Percentiles rank a stretch among this genome's conserved stretches.
These are phyloP conservation scores for Sebastes vulpes DNA, from an alignment of 2,797 vertebrate genomes.

Conservation along the genomic window DNA sequence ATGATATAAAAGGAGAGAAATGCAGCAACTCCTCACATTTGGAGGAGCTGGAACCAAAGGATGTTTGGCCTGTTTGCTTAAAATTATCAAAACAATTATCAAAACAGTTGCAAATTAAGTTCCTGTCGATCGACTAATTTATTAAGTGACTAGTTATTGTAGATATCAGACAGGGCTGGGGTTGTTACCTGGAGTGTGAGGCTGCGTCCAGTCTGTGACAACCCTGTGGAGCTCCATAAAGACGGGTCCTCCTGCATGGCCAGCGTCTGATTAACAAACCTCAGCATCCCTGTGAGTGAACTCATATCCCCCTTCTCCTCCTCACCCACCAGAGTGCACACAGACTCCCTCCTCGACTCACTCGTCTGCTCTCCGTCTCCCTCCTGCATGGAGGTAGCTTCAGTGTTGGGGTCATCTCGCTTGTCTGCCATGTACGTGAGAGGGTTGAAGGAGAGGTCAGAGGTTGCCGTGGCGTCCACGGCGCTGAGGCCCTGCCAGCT, in stretches of 20 bases:
- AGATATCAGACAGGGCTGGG: background rate
- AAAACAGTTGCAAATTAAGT: background rate
- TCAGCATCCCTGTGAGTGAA: conserved; percentile 83
- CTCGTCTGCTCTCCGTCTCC: background rate
- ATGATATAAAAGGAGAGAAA: too few relatives aligned
- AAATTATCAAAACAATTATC: background rate
- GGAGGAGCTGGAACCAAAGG: background rate
- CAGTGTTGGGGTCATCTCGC: background rate
- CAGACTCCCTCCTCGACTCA: conserved; percentile 44
- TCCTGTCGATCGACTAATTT: background rate
- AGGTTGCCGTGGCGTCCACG: conserved; percentile 57
- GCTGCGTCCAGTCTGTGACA: background rate
- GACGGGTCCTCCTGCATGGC: conserved; percentile 81
- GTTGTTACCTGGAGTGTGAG: conserved; percentile 33
- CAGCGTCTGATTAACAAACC: conserved; percentile 83
- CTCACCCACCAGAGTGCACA: conserved; percentile 36
- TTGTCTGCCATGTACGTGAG: conserved; percentile 84
- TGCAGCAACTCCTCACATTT: too few relatives aligned
- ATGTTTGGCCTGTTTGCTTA: background rate
- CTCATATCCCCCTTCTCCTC: conserved; percentile 55
- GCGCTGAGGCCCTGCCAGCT: conserved; percentile 73
- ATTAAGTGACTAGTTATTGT: background rate
- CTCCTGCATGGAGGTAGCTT: conserved; percentile 17
- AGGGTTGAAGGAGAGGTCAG: conserved; percentile 88
- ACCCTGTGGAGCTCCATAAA: conserved; percentile 37